Conservation (phyloP, 1,140 invertebrate species). For the Eupeodes corollae region DNA sequence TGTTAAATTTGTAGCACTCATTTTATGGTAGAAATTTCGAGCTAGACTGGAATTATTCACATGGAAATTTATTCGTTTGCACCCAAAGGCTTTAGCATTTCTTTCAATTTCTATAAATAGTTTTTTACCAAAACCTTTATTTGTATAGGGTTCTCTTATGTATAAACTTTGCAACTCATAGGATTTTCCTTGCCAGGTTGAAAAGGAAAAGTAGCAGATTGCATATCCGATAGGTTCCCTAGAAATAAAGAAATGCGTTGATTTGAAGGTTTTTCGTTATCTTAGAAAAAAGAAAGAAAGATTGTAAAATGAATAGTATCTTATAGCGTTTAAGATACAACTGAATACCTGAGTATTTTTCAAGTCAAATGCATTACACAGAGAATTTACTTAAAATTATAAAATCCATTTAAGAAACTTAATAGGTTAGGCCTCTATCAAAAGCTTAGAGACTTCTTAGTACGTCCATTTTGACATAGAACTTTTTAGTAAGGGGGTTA, state of each 20-base stretch:
- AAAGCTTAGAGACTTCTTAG: too few species aligned
- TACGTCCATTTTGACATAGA: too few species aligned
- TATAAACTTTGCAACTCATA: conserved; percentile 77
- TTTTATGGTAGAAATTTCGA: conserved; percentile 56
- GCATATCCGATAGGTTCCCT: conserved; percentile 52
- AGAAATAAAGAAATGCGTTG: neutral
- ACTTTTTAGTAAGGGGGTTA: too few species aligned
- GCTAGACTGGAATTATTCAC: conserved; percentile 78
- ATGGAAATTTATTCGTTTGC: conserved; percentile 56
- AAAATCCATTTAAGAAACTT: too few species aligned
- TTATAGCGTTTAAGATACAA: too few species aligned
- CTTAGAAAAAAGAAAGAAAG: too few species aligned
- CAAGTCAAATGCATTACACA: too few species aligned
- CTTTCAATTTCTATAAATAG: conserved; percentile 60
- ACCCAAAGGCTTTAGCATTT: conserved; percentile 45
- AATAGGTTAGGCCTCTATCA: too few species aligned
- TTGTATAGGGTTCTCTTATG: conserved; percentile 51
- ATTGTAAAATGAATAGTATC: too few species aligned
- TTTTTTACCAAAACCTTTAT: conserved; percentile 53
- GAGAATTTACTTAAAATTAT: too few species aligned
- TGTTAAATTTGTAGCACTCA: conserved; percentile 57
- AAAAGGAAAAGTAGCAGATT: conserved; percentile 65
- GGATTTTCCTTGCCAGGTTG: conserved; percentile 62
- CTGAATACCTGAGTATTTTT: too few species aligned
- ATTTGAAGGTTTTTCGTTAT: too few species aligned